Evolutionary conservation across 1,140 invertebrate genomes (phyloP).

Genomic region (Cotesia typhae): DNA sequence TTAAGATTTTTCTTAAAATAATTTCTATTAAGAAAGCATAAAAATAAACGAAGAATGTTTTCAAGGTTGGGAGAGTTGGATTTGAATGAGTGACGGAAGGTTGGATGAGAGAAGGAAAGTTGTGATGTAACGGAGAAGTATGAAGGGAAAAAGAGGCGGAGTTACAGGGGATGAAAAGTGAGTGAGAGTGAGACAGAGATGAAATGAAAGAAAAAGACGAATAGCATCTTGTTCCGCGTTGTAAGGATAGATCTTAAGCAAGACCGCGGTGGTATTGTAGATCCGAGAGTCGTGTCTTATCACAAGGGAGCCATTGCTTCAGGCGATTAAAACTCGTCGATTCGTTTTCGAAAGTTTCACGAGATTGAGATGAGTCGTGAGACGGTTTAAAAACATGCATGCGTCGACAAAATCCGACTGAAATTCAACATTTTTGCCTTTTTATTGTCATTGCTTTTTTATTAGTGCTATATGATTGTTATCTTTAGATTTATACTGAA

Average conservation of each 20-base stretch:
- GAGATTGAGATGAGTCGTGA: constrained; percentile 29
- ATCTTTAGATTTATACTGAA: too few species aligned
- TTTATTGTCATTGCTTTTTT: background rate
- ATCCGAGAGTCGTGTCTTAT: constrained; percentile 52
- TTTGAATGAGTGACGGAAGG: too few species aligned
- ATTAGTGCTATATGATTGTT: too few species aligned
- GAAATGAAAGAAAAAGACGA: constrained; percentile 10
- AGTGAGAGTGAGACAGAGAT: background rate
- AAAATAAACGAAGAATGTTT: too few species aligned
- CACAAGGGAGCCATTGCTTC: constrained; percentile 46
- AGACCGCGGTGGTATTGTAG: constrained; percentile 33
- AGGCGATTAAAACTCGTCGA: constrained; percentile 40
- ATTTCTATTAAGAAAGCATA: too few species aligned
- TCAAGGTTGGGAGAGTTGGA: too few species aligned
- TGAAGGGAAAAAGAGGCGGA: too few species aligned
- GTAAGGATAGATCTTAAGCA: background rate
- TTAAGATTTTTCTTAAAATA: too few species aligned
- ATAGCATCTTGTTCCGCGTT: background rate
- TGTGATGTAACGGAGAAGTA: too few species aligned
- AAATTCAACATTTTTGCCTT: constrained; percentile 27
- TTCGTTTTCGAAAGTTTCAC: constrained; percentile 15
- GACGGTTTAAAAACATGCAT: constrained; percentile 44
- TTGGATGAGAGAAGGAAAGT: too few species aligned
- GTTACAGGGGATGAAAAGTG: too few species aligned
- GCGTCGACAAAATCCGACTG: constrained; percentile 36